Evolutionary conservation across 2,113 vertebrate species (phyloP).

Genomic region (Cephalopholis sonnerati): DNA sequence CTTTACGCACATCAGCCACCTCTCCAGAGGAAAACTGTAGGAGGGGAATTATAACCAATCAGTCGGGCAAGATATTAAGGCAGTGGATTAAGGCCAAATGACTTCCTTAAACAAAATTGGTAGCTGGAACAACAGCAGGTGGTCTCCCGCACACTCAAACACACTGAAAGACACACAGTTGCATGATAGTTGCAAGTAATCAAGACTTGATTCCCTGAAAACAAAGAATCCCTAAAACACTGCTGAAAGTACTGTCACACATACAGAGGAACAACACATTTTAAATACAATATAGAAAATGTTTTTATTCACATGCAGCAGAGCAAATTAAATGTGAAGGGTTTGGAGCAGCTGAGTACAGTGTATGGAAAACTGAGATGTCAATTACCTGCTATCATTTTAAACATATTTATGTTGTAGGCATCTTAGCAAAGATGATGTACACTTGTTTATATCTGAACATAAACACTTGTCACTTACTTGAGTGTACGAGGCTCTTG

Average conservation of each 20-base stretch:
- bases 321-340: neutral
- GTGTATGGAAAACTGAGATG: neutral
- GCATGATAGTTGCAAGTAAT: constrained; percentile 33
- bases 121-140: constrained; percentile 63
- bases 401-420: neutral
- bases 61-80: constrained; percentile 64
- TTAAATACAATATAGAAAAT: neutral
- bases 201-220: constrained; percentile 49
- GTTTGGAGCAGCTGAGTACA: neutral
- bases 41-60: constrained; percentile 66
- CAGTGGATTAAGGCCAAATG: constrained; percentile 65
- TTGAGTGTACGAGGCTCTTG: neutral
- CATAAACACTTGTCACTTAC: neutral
- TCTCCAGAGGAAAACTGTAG: constrained; percentile 51
- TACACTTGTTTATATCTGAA: neutral
- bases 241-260: constrained; percentile 11
- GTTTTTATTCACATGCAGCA: constrained; percentile 4
- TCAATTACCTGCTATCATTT: too few relatives aligned
- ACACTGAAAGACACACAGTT: constrained; percentile 15
- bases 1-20: constrained; percentile 24
- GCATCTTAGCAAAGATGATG: neutral
- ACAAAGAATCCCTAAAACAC: constrained; percentile 35
- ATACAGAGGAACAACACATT: neutral
- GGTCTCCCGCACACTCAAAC: constrained; percentile 23
- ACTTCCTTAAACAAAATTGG: constrained; percentile 73